Evolutionary conservation across 2,797 vertebrate species (phyloP).

Genomic region (Pipistrellus pygmaeus): DNA sequence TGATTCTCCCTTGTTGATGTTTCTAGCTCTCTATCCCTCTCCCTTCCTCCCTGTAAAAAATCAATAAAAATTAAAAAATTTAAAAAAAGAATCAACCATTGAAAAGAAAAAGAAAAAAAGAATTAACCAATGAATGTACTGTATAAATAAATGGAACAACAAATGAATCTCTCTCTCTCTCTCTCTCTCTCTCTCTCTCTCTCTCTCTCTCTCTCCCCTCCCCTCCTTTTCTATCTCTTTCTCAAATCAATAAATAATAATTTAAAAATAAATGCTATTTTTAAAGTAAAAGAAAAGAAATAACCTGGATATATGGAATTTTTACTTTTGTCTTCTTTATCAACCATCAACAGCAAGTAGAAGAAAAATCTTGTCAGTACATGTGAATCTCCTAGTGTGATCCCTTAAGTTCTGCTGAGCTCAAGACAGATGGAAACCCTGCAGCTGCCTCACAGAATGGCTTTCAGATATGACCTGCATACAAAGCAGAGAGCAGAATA

Average conservation of each 20-base stretch:
- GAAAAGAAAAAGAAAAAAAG: background rate
- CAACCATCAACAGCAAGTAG: conserved; percentile 74
- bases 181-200: background rate
- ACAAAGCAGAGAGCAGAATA: conserved; percentile 68
- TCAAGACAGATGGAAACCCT: conserved; percentile 80
- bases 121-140: background rate
- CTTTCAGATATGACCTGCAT: conserved; percentile 70
- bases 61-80: no score
- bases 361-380: conserved; percentile 77
- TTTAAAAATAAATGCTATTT: background rate
- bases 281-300: conserved; percentile 2
- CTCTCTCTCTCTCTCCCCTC: background rate
- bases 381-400: conserved; percentile 73
- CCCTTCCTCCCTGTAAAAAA: no score
- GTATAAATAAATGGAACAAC: background rate
- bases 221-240: background rate
- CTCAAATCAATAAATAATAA: background rate
- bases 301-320: conserved; percentile 30
- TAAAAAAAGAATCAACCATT: background rate
- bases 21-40: no score
- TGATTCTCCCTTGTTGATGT: no score
- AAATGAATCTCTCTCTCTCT: background rate
- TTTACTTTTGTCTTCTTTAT: conserved; percentile 67
- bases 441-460: conserved; percentile 63
- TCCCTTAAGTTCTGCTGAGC: conserved; percentile 74